Evolutionary conservation across 2,888 invertebrate species (phyloP), one percentile per base, ranked within the genome.

Genomic region (Isoperla grammatica): DNA sequence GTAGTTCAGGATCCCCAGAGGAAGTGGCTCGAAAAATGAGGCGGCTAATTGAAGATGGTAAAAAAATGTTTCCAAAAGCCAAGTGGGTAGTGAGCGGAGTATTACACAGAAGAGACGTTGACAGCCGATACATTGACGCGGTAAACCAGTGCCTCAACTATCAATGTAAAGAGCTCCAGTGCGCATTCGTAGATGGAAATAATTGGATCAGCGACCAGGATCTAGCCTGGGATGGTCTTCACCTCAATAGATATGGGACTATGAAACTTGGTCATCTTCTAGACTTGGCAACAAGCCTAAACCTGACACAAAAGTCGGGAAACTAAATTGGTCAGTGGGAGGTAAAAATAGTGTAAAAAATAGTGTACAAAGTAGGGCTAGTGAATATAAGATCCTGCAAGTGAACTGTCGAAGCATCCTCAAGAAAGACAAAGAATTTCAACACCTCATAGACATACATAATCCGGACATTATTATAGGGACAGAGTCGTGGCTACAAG

Each of bases 341-440:
- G 8, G 29, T 29, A 8, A 29, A 4, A 29, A 29, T 8, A 29
- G 5, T n/a, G n/a, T n/a, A n/a, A n/a, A n/a, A n/a, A n/a, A n/a
- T n/a, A n/a, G n/a, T n/a, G n/a, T n/a, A n/a, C 29, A 8, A 29
- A 4, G 8, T 8, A 29, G 29, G 29, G 29, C 29, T 6, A 29
- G 29, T 4, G 29, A 29, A 29, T 29, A 29, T 8, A 29, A 29
- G 29, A 29, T 29, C 29, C 53, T 53, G 1, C 53, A 53, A 39
- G 39, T 53, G 6, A 53, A 53, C 19, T 53, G 53, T 39, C 35
- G 53, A 2, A 37, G 53, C n/a, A 53, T 53, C 9, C 13, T 53
- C 15, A 53, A 53, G 1, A 39, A 53, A 19, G 39, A 20, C 19
- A 8, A 37, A 3, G 17, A 53, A 19, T 53, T 37, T 17, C 53